Base-by-base conservation (phyloP, 2,888 invertebrate genomes). In the Caenorhabditis wallacei region DNA sequence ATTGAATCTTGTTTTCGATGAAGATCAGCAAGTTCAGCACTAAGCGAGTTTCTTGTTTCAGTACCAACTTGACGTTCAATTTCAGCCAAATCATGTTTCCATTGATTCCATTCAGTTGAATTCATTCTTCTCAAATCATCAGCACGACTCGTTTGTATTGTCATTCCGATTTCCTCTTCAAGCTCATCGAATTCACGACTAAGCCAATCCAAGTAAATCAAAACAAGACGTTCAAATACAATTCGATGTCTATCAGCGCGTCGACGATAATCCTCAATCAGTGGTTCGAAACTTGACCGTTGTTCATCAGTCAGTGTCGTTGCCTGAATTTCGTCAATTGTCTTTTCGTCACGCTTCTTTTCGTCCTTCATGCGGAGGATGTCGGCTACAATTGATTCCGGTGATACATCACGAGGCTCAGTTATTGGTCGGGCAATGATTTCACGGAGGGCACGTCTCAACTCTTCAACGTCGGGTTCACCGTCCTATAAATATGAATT, bases 11-110 rank as follows among this genome's bases (percentile, higher is more conserved):
- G 51, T 64, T 84, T 85, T 68, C 88, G 75, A 54, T 87, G 84
- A 57, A 88, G 70, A 69, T 88, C 88, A 22, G 85, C 82, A 22
- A 88, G 71, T 75, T 88, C 88, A 43, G 86, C 84, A 57, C 82
- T 74, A 37, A 86, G 53, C 8, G 71, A 59, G 53, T 80, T 82
- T 61, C 80, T 81, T 13, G 70, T 69, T 20, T 80, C 82, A 5
- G 81, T 69, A 13, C 86, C 86, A 59, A 88, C 76, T 35, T 63
- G 66, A 24, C 71, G 69, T 61, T 88, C 88, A 13, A 86, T 71
- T 22, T 86, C 83, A 48, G 66, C 61, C 46, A 88, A 80, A 46
- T 86, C 84, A 22, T 48, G 70, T 76, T 88, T 88, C 88, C 88
- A 88, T 57, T 81, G 63, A 5, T 53, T 76, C 85, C 84, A 87